Evolutionary conservation across 2,888 invertebrate species (phyloP).

Genomic region (Athetis lepigone): DNA sequence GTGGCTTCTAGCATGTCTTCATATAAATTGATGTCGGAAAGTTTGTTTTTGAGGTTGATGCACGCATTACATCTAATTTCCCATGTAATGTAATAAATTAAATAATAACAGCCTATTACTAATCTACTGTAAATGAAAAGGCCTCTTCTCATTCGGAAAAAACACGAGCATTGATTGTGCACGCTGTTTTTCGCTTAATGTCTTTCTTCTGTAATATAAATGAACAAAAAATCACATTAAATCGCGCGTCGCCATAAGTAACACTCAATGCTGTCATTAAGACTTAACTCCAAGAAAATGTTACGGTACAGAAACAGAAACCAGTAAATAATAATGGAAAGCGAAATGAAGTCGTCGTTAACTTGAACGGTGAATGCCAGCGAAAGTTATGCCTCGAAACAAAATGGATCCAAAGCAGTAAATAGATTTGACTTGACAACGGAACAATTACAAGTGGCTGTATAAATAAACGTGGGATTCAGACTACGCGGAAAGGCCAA

Average conservation of each 20-base stretch:
- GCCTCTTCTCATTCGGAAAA: too few relatives aligned
- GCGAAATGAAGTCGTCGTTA: constrained; percentile 41
- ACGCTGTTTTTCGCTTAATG: too few relatives aligned
- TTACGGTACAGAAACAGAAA: constrained; percentile 14
- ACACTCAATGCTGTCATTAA: constrained; percentile 11
- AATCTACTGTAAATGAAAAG: too few relatives aligned
- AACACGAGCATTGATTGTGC: too few relatives aligned
- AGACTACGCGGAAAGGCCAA: constrained; percentile 24
- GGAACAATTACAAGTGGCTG: constrained; percentile 20
- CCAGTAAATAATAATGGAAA: constrained; percentile 37
- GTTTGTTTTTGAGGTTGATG: constrained; percentile 20
- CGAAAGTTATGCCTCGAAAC: constrained; percentile 39
- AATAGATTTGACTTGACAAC: constrained; percentile 34
- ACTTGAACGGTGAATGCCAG: constrained; percentile 40
- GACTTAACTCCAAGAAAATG: constrained; percentile 10
- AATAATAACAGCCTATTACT: too few relatives aligned
- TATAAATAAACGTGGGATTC: constrained; percentile 31
- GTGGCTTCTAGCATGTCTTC: constrained; percentile 40
- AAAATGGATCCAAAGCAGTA: constrained; percentile 20
- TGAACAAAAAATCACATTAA: not conserved
- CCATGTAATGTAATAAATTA: too few relatives aligned
- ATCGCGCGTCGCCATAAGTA: not conserved
- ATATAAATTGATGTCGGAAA: constrained; percentile 48
- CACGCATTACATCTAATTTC: constrained; percentile 21
- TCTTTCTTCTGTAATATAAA: too few relatives aligned